Percentiles rank a stretch among this genome's conserved stretches.
Evolutionary conservation across 2,113 vertebrate genomes (phyloP).

Genomic region (Eclectus roratus): DNA sequence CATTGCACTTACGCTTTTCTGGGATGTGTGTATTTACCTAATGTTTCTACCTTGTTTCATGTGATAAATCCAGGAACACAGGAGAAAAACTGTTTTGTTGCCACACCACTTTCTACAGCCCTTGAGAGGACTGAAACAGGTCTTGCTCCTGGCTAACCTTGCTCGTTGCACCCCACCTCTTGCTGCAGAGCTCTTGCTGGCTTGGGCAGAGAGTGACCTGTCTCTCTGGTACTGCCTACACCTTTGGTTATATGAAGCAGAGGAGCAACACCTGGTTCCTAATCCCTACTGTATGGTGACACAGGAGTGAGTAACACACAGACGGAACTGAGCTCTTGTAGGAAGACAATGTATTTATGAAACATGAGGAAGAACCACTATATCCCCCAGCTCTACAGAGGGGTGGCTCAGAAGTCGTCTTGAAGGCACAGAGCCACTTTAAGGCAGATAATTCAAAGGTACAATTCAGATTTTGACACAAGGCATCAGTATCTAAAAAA

Average conservation of each 20-base stretch:
- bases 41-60: background rate
- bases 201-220: background rate
- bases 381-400: background rate
- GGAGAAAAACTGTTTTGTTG: background rate
- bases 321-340: background rate
- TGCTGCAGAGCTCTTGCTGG: background rate
- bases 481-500: background rate
- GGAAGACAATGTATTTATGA: constrained; percentile 58
- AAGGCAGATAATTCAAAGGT: constrained; percentile 47
- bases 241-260: background rate
- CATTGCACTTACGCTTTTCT: background rate
- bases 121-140: background rate
- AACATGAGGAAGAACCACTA: background rate
- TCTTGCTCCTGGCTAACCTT: background rate
- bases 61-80: background rate
- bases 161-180: accelerated
- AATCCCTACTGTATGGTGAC: background rate
- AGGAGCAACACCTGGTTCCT: background rate
- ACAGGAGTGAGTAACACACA: background rate
- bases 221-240: background rate
- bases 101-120: background rate
- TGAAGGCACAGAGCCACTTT: constrained; percentile 55
- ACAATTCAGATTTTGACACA: constrained; percentile 29
- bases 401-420: background rate
- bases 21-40: background rate